These are phyloP conservation scores for Brachyistius frenatus DNA, from an alignment of 2,113 vertebrate genomes.

Conservation along the genomic window DNA sequence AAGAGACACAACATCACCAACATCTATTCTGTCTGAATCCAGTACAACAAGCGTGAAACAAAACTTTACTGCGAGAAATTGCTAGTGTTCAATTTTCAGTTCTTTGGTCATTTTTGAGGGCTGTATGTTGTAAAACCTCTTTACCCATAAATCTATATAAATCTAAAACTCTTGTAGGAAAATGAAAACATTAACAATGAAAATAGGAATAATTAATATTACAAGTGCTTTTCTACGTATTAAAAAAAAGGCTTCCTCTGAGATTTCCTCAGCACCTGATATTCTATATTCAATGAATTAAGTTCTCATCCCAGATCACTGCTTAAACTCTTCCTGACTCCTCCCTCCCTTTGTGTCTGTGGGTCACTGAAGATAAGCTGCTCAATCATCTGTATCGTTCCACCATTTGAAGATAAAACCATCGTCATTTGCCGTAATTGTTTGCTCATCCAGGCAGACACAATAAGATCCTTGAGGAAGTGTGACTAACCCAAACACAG, in stretches of 20 bases:
- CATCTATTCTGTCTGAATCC: too few species aligned
- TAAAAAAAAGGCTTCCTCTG: neutral
- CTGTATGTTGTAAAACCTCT: too few species aligned
- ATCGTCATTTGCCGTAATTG: slow-evolving; percentile 62
- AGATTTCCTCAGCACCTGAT: neutral
- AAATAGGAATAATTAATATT: too few species aligned
- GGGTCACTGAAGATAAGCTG: slow-evolving; percentile 49
- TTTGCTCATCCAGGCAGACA: slow-evolving; percentile 75
- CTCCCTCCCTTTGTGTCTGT: slow-evolving; percentile 13
- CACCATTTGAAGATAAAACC: slow-evolving; percentile 54
- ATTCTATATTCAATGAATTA: neutral
- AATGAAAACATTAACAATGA: too few species aligned
- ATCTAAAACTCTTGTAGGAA: too few species aligned
- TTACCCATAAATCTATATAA: too few species aligned
- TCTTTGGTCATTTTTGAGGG: too few species aligned
- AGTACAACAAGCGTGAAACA: too few species aligned
- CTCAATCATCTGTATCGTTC: slow-evolving; percentile 55
- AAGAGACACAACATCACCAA: too few species aligned
- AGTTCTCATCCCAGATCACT: neutral
- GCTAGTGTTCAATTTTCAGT: too few species aligned
- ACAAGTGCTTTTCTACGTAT: too few species aligned
- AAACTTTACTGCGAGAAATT: too few species aligned
- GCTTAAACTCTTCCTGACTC: slow-evolving; percentile 1
- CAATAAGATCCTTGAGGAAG: slow-evolving; percentile 75
- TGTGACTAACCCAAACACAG: slow-evolving; percentile 79